A percentile compares a stretch with the other conserved stretches of the same genome.
phyloP scores from a whole-genome alignment of 2,113 vertebrate species.

The Ia io region DNA sequence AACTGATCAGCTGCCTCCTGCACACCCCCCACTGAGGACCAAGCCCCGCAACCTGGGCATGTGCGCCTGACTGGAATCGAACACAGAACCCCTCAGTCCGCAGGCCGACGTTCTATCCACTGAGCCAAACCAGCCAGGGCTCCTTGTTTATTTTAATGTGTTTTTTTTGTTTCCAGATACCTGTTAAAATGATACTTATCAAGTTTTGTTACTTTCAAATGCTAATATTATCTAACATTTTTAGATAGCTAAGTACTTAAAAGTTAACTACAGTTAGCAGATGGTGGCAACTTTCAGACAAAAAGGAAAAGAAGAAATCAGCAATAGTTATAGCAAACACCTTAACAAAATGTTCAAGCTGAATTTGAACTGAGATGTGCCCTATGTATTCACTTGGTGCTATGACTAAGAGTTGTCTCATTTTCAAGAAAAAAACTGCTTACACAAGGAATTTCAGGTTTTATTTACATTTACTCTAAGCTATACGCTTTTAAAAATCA shows the following conservation, averaged over 20 bases:
- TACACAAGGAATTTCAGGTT: background rate
- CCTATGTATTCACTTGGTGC: background rate
- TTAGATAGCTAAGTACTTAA: background rate
- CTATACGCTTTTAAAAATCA: background rate
- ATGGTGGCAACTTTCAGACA: background rate
- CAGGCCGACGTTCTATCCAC: too few species aligned
- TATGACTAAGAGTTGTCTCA: background rate
- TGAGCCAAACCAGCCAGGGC: too few species aligned
- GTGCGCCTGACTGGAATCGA: too few species aligned
- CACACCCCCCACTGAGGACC: too few species aligned
- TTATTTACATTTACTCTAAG: background rate
- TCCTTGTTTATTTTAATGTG: background rate
- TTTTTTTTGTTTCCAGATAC: background rate
- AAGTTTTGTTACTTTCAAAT: background rate
- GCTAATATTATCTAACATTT: background rate
- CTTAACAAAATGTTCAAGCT: background rate
- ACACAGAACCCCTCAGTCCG: too few species aligned
- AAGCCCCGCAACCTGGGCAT: too few species aligned
- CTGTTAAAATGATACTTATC: background rate
- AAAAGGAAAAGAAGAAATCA: background rate
- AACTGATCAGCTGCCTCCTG: too few species aligned
- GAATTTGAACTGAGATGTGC: background rate
- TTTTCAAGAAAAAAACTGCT: background rate
- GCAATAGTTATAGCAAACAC: background rate
- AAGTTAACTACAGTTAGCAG: background rate